Conservation (phyloP, 2,113 vertebrate species). For the Ramphastos sulfuratus region DNA sequence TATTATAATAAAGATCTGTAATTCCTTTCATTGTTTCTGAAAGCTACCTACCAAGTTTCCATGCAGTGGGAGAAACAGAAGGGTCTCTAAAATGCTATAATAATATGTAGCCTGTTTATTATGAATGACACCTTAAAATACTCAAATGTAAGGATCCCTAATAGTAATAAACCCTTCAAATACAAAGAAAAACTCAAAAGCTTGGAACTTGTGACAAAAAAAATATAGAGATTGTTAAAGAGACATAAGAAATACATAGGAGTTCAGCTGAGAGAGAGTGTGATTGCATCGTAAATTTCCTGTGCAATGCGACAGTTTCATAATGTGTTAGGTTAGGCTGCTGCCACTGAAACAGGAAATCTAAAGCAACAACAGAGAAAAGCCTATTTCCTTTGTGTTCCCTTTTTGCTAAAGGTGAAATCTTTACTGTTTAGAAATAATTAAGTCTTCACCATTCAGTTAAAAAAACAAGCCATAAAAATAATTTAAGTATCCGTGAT, state of each 20-base stretch:
- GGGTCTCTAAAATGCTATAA: neutral
- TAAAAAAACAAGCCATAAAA: neutral
- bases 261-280: neutral
- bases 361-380: neutral
- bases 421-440: neutral
- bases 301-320: neutral
- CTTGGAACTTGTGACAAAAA: neutral
- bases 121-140: neutral
- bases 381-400: neutral
- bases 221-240: neutral
- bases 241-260: neutral
- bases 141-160: neutral
- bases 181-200: fast-evolving
- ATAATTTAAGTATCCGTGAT: neutral
- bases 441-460: neutral
- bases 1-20: neutral
- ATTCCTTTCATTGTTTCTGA: neutral
- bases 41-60: neutral
- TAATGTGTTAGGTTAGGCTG: neutral
- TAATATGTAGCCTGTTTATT: neutral
- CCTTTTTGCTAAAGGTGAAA: neutral
- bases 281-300: neutral
- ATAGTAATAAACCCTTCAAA: neutral
- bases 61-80: neutral
- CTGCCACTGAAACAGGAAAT: conserved; percentile 11